A percentile compares a stretch with the other conserved stretches of the same genome.
Evolutionary conservation across 2,113 vertebrate species (phyloP).

Genomic region (Sitta europaea): DNA sequence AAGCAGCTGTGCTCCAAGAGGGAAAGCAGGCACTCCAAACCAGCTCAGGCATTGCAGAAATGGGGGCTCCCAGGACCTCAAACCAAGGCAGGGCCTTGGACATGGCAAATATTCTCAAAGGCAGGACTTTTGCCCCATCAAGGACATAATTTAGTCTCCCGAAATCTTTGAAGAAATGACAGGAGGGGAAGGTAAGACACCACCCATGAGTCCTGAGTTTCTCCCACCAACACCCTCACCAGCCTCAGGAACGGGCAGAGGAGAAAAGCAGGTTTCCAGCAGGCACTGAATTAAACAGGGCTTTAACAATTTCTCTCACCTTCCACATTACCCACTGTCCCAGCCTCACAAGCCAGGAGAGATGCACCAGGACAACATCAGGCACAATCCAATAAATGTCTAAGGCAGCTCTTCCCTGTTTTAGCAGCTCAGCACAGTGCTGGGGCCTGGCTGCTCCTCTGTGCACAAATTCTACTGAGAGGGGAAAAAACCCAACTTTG

Average conservation of each 20-base stretch:
- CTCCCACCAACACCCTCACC: neutral
- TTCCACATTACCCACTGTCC: neutral
- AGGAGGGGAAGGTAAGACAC: neutral
- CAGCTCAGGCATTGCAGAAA: neutral
- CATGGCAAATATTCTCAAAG: accelerated
- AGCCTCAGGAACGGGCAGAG: neutral
- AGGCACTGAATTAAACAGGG: neutral
- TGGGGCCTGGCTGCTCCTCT: neutral
- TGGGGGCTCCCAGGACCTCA: neutral
- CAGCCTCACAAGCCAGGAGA: neutral
- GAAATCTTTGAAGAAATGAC: neutral
- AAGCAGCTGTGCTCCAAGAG: neutral
- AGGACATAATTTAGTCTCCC: neutral
- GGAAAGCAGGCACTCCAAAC: neutral
- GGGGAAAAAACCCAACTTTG: neutral
- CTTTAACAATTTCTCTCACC: accelerated
- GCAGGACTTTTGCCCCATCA: neutral
- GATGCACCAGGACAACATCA: neutral
- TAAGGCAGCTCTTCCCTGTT: neutral
- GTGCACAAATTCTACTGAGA: neutral
- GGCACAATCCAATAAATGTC: neutral
- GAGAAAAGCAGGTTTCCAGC: neutral
- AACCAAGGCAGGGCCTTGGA: neutral
- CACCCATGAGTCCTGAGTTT: accelerated
- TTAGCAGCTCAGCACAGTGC: neutral